Conservation (phyloP, 2,113 vertebrate genomes). For the Carlito syrichta region DNA sequence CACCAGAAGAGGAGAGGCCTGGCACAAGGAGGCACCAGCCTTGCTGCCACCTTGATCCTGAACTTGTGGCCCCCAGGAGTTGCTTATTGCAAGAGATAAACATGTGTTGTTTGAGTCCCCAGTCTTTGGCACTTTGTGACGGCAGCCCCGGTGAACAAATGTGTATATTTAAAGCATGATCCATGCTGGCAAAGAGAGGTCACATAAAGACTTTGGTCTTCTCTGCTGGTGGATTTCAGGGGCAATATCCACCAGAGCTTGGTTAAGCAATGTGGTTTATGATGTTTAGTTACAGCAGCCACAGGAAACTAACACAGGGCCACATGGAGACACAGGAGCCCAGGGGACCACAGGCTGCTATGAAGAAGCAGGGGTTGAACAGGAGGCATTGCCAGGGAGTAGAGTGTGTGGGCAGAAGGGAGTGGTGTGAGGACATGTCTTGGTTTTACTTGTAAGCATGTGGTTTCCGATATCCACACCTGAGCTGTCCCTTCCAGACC, state of each 20-base stretch:
- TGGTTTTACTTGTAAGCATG: background rate
- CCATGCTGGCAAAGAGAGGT: background rate
- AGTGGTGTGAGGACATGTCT: no score
- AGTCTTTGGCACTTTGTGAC: background rate
- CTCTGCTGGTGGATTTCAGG: background rate
- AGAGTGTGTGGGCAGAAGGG: no score
- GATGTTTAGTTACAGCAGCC: background rate
- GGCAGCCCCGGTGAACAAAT: no score
- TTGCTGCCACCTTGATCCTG: background rate
- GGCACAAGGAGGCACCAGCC: background rate
- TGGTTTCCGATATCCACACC: background rate
- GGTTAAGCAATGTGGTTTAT: background rate
- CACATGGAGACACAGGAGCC: background rate
- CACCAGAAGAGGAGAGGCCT: background rate
- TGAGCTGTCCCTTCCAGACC: background rate
- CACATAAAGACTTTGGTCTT: background rate
- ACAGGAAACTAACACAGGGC: background rate
- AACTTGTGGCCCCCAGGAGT: no score
- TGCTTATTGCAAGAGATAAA: no score
- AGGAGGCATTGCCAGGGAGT: background rate
- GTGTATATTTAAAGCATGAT: background rate
- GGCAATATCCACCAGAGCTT: background rate
- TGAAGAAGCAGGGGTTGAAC: background rate
- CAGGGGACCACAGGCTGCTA: rapidly evolving
- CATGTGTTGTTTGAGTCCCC: background rate